phyloP scores from a whole-genome alignment of 2,888 invertebrate species.

The Drosophila koepferae region DNA sequence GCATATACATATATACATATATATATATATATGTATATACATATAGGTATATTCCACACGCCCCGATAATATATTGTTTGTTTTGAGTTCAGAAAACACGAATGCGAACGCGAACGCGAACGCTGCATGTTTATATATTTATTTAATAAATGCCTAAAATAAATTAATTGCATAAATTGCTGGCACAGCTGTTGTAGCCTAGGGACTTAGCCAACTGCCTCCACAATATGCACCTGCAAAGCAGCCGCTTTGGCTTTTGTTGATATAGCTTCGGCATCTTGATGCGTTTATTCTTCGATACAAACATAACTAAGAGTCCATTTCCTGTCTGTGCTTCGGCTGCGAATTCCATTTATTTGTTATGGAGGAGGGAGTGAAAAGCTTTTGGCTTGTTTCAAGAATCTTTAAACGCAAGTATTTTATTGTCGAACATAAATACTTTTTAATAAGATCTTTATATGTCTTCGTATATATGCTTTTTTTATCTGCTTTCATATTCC shows the following conservation, averaged over 20 bases:
- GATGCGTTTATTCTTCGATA: slow-evolving; percentile 34
- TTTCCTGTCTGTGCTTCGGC: slow-evolving; percentile 39
- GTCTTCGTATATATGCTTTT: background rate
- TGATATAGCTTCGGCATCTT: slow-evolving; percentile 38
- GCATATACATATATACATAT: background rate
- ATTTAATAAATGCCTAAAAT: slow-evolving; percentile 47
- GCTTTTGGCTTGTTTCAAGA: background rate
- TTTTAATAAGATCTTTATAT: background rate
- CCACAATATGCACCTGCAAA: slow-evolving; percentile 13
- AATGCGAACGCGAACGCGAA: background rate
- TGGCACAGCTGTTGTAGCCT: slow-evolving; percentile 12
- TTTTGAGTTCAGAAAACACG: slow-evolving; percentile 38
- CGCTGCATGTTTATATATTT: slow-evolving; percentile 34
- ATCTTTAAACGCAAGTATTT: background rate
- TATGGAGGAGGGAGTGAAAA: slow-evolving; percentile 6
- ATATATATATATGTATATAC: background rate
- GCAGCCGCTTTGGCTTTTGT: slow-evolving; percentile 24
- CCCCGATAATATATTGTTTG: slow-evolving; percentile 37
- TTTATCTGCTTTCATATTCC: background rate
- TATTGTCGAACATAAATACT: background rate
- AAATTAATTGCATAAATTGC: slow-evolving; percentile 34
- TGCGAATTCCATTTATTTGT: slow-evolving; percentile 14
- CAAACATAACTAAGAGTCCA: slow-evolving; percentile 23
- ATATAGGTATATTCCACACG: slow-evolving; percentile 10
- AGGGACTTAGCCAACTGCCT: slow-evolving; percentile 2